phyloP scores from a whole-genome alignment of 2,113 vertebrate genomes.

The Paralichthys olivaceus region DNA sequence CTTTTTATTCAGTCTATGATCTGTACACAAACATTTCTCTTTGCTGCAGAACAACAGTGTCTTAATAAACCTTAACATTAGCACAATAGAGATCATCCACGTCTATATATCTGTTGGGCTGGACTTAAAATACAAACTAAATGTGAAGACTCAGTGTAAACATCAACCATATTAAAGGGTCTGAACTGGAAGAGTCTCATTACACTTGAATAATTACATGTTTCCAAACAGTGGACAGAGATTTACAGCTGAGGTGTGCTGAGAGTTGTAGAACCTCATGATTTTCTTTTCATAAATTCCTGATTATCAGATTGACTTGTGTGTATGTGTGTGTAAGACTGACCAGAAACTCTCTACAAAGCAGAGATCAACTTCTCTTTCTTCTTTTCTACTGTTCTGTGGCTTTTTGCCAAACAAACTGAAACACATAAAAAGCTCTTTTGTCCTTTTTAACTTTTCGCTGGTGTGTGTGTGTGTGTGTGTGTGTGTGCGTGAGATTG shows the following conservation, averaged over 20 bases:
- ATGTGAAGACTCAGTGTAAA: neutral
- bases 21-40: neutral
- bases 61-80: neutral
- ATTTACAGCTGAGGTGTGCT: neutral
- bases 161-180: neutral
- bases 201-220: neutral
- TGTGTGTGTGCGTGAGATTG: constrained; percentile 52
- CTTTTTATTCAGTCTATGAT: too few relatives aligned
- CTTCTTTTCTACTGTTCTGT: constrained; percentile 26
- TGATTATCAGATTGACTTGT: constrained; percentile 25
- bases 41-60: neutral
- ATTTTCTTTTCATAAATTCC: neutral
- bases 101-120: neutral
- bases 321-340: constrained; percentile 17
- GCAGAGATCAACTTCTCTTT: constrained; percentile 32
- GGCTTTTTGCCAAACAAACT: constrained; percentile 48
- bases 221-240: constrained; percentile 1
- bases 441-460: constrained; percentile 82
- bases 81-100: too few relatives aligned
- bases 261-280: constrained; percentile 6
- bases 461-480: constrained; percentile 62
- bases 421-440: constrained; percentile 70
- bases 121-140: constrained; percentile 6
- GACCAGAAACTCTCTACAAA: constrained; percentile 8
- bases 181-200: neutral